Evolutionary conservation across 2,888 invertebrate species (phyloP), one percentile per base, ranked within the genome.

Genomic region (Pediacus dermestoides): DNA sequence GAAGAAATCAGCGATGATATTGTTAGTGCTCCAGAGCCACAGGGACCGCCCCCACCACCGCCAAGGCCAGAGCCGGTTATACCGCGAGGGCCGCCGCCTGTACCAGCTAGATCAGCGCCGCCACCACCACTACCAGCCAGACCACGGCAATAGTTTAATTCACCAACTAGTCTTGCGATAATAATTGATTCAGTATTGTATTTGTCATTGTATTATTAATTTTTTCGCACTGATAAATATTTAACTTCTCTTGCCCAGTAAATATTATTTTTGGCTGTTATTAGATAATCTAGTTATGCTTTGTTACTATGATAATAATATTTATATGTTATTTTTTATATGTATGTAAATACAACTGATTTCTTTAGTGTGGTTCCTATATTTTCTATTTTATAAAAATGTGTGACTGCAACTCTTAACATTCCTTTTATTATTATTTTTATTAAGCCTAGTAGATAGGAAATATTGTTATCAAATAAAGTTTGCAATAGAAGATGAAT

Each of bases 121-220:
- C 82, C 82, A 3, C 82, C 82, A 11, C 82, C 83, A 0, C 66
- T 82, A 48, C 83, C 83, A 2, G 81, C 82, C 22, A 74, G 82
- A 36, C 78, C 78, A 16, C 66, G 65, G 27, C 62, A 63, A 28
- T 28, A 28, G 14, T 28, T 28, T 28, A 28, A 13, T 28, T 13
- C 10, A 26, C 6, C 4, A 13, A 13, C 14, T 28, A 13, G 28
- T 28, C 23, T 23, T 23, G n/a, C 23, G 10, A 6, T 23, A 9
- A 4, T 9, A 9, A 9, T n/a, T n/a, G 3, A 23, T 10, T 6
- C 23, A 23, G 23, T 23, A 23, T 18, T 18, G 4, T 18, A 18
- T 23, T 23, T 23, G 10, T 9, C 8, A 23, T 4, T 18, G 4
- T 18, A 23, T 23, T 23, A 10, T 23, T 23, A 4, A 23, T 9